Conservation (phyloP, 2,888 invertebrate genomes). For the Ophonus ardosiacus region DNA sequence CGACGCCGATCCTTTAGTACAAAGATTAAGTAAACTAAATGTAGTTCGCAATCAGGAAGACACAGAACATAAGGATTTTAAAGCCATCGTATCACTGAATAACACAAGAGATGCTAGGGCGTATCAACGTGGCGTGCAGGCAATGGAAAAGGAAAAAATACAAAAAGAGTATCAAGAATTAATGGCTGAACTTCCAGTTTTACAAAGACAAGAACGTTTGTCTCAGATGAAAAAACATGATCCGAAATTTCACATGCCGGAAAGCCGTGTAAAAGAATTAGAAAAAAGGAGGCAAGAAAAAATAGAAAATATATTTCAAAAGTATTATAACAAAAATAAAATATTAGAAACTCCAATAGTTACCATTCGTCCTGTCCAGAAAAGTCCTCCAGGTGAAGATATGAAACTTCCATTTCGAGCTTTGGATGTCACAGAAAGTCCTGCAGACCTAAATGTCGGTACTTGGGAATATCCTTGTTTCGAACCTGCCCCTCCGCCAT, state of each 20-base stretch:
- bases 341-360: constrained; percentile 69
- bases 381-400: constrained; percentile 59
- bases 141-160: constrained; percentile 76
- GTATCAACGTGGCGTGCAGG: constrained; percentile 75
- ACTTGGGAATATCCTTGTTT: constrained; percentile 66
- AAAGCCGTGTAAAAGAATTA: constrained; percentile 74
- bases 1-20: constrained; percentile 71
- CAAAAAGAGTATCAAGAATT: constrained; percentile 77
- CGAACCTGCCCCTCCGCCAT: too few species aligned
- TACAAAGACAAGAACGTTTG: constrained; percentile 74
- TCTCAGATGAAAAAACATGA: constrained; percentile 71
- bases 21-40: constrained; percentile 71
- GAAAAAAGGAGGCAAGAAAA: constrained; percentile 75
- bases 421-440: constrained; percentile 63
- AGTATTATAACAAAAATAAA: constrained; percentile 65
- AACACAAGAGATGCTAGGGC: constrained; percentile 72
- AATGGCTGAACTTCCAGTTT: constrained; percentile 74
- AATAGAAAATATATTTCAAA: constrained; percentile 78
- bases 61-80: constrained; percentile 67
- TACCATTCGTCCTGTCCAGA: constrained; percentile 70
- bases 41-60: constrained; percentile 68
- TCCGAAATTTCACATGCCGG: constrained; percentile 74
- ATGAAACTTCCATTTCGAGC: constrained; percentile 65
- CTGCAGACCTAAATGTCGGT: constrained; percentile 65
- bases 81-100: constrained; percentile 68